Evolutionary conservation across 2,888 invertebrate species (phyloP).

Genomic region (Lumbricus terrestris): DNA sequence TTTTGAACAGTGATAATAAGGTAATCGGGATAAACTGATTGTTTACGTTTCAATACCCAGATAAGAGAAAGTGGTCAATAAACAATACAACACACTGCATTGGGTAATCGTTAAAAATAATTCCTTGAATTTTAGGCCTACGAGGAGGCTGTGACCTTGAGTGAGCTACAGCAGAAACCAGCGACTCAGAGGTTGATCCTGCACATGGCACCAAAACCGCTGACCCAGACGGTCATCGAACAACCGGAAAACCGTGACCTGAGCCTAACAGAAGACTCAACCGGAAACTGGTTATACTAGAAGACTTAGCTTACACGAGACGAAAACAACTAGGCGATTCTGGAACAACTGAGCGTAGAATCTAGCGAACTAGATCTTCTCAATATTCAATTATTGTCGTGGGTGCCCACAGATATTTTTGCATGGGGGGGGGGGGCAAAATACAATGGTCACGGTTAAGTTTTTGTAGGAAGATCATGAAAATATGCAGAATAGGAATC

Average conservation of each 20-base stretch:
- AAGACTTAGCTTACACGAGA: neutral
- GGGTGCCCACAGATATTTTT: too few relatives aligned
- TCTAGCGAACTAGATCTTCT: neutral
- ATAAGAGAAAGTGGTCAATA: too few relatives aligned
- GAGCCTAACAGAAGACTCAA: conserved; percentile 6
- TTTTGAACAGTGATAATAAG: too few relatives aligned
- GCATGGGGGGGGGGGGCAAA: too few relatives aligned
- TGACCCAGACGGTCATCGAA: neutral
- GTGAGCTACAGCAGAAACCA: neutral
- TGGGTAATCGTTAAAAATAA: neutral
- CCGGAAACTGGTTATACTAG: conserved; percentile 11
- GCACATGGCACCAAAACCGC: conserved; percentile 4
- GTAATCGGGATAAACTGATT: too few relatives aligned
- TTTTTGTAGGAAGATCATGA: too few relatives aligned
- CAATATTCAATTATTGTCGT: neutral
- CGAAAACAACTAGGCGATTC: neutral
- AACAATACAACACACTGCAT: neutral
- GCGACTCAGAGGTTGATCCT: neutral
- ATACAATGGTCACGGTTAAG: too few relatives aligned
- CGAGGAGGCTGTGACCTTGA: neutral
- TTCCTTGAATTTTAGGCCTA: neutral
- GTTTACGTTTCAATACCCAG: too few relatives aligned
- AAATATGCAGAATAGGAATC: too few relatives aligned
- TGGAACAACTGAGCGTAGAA: neutral
- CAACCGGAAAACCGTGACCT: neutral